Evolutionary conservation across 2,797 vertebrate species (phyloP).

Genomic region (Enteromius viviparus): DNA sequence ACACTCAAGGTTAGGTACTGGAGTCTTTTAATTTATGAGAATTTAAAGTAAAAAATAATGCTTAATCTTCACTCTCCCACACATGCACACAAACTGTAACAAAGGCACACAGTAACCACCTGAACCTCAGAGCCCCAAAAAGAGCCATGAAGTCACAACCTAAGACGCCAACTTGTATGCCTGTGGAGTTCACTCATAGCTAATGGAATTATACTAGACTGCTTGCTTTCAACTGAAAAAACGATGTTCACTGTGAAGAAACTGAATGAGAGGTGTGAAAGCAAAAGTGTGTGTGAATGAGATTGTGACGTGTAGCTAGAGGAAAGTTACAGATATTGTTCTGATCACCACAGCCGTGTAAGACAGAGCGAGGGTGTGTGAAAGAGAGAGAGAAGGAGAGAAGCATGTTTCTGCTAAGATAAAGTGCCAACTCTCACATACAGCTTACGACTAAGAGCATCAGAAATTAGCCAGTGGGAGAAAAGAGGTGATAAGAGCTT

Average conservation of each 20-base stretch:
- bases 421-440: constrained; percentile 63
- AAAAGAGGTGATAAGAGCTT: neutral
- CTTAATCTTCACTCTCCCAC: neutral
- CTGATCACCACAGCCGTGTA: constrained; percentile 32
- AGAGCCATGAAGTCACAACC: neutral
- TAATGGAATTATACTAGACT: neutral
- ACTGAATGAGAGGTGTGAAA: constrained; percentile 20
- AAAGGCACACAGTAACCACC: neutral
- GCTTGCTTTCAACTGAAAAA: constrained; percentile 6
- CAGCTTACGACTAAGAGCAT: constrained; percentile 55
- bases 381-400: constrained; percentile 33
- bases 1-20: constrained; percentile 2
- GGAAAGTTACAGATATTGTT: constrained; percentile 43
- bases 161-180: constrained; percentile 10
- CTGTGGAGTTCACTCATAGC: constrained; percentile 21
- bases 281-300: constrained; percentile 9
- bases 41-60: neutral
- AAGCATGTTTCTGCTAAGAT: constrained; percentile 70
- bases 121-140: neutral
- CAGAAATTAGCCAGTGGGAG: constrained; percentile 12
- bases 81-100: neutral
- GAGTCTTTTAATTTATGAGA: neutral
- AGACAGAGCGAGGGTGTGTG: constrained; percentile 48
- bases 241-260: neutral
- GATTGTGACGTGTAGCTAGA: constrained; percentile 22